Evolutionary conservation across 2,888 invertebrate genomes (phyloP).

Genomic region (Emmelina monodactyla): DNA sequence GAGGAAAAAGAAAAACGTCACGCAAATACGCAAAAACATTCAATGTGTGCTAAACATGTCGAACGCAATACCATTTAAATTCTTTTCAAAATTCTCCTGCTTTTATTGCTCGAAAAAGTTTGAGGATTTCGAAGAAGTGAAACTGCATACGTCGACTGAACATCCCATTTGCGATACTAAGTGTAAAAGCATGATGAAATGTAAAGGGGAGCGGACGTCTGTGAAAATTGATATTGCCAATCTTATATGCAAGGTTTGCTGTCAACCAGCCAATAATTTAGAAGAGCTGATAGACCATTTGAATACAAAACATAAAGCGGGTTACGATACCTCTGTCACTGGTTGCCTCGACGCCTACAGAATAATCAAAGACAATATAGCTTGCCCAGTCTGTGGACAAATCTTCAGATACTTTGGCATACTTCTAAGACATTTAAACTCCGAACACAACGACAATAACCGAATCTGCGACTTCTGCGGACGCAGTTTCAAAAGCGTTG

Average conservation of each 20-base stretch:
- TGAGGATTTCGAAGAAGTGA: slow-evolving; percentile 41
- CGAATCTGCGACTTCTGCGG: slow-evolving; percentile 53
- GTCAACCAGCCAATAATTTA: slow-evolving; percentile 26
- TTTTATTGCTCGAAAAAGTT: slow-evolving; percentile 48
- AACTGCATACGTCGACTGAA: slow-evolving; percentile 31
- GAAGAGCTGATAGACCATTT: slow-evolving; percentile 42
- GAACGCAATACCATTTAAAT: slow-evolving; percentile 47
- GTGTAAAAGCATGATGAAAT: slow-evolving; percentile 40
- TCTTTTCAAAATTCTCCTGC: slow-evolving; percentile 42
- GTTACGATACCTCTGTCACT: slow-evolving; percentile 36
- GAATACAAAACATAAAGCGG: slow-evolving; percentile 33
- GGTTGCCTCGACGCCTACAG: slow-evolving; percentile 43
- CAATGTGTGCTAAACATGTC: slow-evolving; percentile 49
- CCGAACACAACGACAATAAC: slow-evolving; percentile 45
- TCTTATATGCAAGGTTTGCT: slow-evolving; percentile 39
- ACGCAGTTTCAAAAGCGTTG: slow-evolving; percentile 34
- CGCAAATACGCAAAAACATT: slow-evolving; percentile 44
- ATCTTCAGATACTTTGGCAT: slow-evolving; percentile 44
- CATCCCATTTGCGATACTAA: slow-evolving; percentile 45
- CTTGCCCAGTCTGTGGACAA: slow-evolving; percentile 39
- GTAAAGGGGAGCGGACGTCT: slow-evolving; percentile 42
- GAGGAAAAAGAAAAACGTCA: slow-evolving; percentile 31
- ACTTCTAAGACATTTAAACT: slow-evolving; percentile 41
- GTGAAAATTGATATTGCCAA: slow-evolving; percentile 42
- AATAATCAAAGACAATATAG: slow-evolving; percentile 43